Evolutionary conservation across 2,113 vertebrate species (phyloP).

Genomic region (Amazona vittata): DNA sequence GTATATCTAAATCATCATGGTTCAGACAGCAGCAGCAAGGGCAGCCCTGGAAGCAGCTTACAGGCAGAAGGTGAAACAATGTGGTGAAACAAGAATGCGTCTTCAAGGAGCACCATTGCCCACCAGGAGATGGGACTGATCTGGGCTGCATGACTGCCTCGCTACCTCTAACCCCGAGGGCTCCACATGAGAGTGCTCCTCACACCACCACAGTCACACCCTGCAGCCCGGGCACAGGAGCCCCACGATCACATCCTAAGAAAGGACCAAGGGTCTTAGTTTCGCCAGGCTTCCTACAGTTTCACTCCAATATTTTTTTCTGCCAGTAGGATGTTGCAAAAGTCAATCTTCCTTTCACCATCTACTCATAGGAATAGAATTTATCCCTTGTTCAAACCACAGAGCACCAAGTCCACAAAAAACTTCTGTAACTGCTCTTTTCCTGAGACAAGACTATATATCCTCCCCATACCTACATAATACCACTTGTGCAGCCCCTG

Average conservation of each 20-base stretch:
- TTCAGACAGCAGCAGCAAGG: background rate
- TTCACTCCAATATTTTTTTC: background rate
- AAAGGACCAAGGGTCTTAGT: background rate
- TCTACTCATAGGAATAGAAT: background rate
- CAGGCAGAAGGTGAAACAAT: background rate
- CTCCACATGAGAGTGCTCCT: background rate
- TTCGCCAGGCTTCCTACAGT: background rate
- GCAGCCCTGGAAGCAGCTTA: background rate
- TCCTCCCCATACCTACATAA: background rate
- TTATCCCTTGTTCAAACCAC: background rate
- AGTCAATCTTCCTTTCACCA: background rate
- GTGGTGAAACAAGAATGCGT: background rate
- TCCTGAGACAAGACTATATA: background rate
- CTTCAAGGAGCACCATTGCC: fast-evolving
- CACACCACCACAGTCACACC: background rate
- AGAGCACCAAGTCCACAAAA: background rate
- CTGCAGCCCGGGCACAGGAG: background rate
- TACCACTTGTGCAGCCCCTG: background rate
- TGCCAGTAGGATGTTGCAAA: background rate
- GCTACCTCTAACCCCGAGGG: fast-evolving
- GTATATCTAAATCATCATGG: background rate
- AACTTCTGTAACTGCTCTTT: background rate
- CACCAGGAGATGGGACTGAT: fast-evolving
- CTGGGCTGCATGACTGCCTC: fast-evolving
- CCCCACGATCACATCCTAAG: background rate